Evolutionary conservation across 2,888 invertebrate genomes (phyloP).

Genomic region (Cyclophora punctaria): DNA sequence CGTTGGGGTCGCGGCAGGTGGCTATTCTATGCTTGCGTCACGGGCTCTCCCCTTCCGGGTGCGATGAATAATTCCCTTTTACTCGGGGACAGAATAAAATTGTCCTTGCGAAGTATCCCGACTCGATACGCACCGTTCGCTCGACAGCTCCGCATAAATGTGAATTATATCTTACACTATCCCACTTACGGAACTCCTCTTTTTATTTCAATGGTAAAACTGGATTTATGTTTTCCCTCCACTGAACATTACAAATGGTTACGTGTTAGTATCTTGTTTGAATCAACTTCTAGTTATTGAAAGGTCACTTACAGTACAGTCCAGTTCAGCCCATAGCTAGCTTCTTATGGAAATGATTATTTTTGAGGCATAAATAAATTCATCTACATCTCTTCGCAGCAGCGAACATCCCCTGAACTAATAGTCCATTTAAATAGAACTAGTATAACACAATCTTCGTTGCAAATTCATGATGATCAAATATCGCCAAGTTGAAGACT

Average conservation of each 20-base stretch:
- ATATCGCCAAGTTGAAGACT: no score
- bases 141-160: conserved; percentile 60
- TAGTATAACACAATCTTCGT: no score
- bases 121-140: conserved; percentile 65
- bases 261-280: conserved; percentile 19
- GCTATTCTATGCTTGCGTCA: conserved; percentile 73
- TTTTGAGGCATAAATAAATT: no score
- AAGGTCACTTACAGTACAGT: no score
- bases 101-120: conserved; percentile 70
- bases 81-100: conserved; percentile 60
- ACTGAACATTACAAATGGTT: conserved; percentile 47
- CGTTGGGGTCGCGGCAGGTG: conserved; percentile 43
- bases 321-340: no score
- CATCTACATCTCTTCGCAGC: no score
- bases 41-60: conserved; percentile 74
- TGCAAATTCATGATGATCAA: no score
- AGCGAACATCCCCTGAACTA: no score
- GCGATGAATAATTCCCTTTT: conserved; percentile 75
- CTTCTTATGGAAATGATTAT: no score
- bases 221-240: conserved; percentile 56
- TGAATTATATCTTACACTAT: conserved; percentile 69
- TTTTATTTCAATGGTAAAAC: conserved; percentile 64
- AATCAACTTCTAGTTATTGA: no score
- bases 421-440: no score
- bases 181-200: conserved; percentile 63